Evolutionary conservation across 2,797 vertebrate species (phyloP).

Genomic region (Eulemur rubriventer): DNA sequence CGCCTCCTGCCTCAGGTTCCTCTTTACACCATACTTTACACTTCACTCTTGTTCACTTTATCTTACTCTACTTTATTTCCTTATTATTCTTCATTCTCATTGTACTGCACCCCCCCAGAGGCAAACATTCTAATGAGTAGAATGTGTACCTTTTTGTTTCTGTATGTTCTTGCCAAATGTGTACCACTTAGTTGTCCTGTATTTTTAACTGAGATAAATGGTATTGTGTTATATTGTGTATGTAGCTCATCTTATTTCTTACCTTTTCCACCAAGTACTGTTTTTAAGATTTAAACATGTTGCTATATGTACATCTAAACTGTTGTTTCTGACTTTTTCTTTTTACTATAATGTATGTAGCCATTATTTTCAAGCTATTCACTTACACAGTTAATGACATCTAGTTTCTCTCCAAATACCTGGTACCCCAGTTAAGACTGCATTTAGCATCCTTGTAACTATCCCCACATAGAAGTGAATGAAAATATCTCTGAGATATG

Average conservation of each 20-base stretch:
- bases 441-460: not conserved
- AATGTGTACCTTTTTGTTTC: not conserved
- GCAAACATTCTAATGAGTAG: not conserved
- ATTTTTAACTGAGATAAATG: not conserved
- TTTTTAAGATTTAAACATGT: not conserved
- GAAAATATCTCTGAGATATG: not conserved
- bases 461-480: not conserved
- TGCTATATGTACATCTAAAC: not conserved
- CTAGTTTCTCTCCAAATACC: not conserved
- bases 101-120: not conserved
- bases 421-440: not conserved
- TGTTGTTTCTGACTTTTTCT: not conserved
- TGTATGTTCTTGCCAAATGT: not conserved
- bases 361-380: not conserved
- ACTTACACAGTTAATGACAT: not conserved
- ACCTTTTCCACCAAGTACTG: not conserved
- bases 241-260: not conserved
- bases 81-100: not conserved
- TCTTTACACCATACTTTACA: too few relatives aligned
- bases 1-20: not conserved
- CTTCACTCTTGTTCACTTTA: not conserved
- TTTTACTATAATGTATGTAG: not conserved
- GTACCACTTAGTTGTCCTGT: not conserved
- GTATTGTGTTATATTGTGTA: not conserved
- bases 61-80: not conserved